Base-by-base conservation (phyloP, 2,888 invertebrate species). In the Agrochola circellaris region DNA sequence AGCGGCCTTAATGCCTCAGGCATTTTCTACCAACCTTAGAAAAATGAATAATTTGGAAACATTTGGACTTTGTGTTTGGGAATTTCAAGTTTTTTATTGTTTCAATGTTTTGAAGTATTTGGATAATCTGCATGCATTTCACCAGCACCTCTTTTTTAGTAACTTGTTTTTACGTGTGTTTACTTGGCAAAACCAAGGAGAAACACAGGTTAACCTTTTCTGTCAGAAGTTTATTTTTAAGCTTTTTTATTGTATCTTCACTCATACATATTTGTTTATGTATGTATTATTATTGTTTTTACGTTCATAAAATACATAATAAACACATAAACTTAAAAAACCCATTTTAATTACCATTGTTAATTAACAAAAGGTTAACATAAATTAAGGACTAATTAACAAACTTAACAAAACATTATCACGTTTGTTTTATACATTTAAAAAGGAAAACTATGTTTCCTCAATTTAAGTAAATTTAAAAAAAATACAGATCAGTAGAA, bases 391-490 rank as follows among this genome's bases (percentile, higher is more conserved):
- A 74, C 0, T 26, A 9, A 54, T 1, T 64, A 34, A 45, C 15
- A 30, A 61, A 61, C 60, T 75, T 65, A 69, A 69, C 30, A 51
- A 77, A 77, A 75, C 23, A 56, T 56, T 20, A 66, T 61, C 45
- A 80, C 45, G 13, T 51, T 51, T 77, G 17, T 30, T 73, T n/a
- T 48, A 48, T 23, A 51, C 15, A 30, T 67, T 45, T 65, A 30
- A 30, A 48, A 48, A 20, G 6, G 17, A 13, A 34, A 30, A 66
- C n/a, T 42, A 42, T 42, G 42, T 42, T 1, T 42, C 11, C 42
- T 42, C 42, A 42, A 48, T 17, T 17, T 15, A 48, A 48, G 20
- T 51, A 2, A 51, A 51, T 17, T 67, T 0, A 11, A 51, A 34
- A n/a, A 56, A 17, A 13, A n/a, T 23, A 20, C 1, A 11, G 0